Evolutionary conservation across 2,797 vertebrate genomes (phyloP).

Genomic region (Artibeus lituratus): DNA sequence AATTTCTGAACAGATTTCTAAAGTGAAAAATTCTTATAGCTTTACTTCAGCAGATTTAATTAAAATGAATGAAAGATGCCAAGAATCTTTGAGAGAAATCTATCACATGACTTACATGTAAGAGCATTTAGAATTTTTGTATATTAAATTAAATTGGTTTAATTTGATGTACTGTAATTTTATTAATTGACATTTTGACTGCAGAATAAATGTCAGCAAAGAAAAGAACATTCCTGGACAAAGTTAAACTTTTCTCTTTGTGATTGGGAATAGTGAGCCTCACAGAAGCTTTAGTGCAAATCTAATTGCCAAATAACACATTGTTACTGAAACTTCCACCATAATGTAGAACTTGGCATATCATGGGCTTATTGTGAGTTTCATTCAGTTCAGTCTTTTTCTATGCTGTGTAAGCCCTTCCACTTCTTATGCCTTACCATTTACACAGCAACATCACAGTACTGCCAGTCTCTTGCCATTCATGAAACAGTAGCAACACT

Average conservation of each 20-base stretch:
- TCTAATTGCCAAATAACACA: neutral
- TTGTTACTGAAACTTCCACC: neutral
- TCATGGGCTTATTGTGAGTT: neutral
- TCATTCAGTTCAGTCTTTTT: slow-evolving; percentile 14
- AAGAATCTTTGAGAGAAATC: slow-evolving; percentile 96
- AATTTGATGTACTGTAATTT: slow-evolving; percentile 48
- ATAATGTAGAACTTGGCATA: neutral
- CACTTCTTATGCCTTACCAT: neutral
- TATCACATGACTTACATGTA: slow-evolving; percentile 98
- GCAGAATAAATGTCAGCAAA: neutral
- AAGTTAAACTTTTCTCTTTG: neutral
- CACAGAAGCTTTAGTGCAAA: slow-evolving; percentile 5
- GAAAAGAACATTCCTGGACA: neutral
- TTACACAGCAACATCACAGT: neutral
- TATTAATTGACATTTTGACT: slow-evolving; percentile 37
- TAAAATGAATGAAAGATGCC: slow-evolving; percentile 98
- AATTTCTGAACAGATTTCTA: slow-evolving; percentile 87
- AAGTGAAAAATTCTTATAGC: slow-evolving; percentile 91
- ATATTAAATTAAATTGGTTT: slow-evolving; percentile 58
- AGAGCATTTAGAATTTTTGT: slow-evolving; percentile 78
- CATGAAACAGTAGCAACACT: neutral
- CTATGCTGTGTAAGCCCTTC: neutral
- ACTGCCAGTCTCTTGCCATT: neutral
- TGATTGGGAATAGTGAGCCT: neutral
- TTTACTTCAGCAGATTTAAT: slow-evolving; percentile 95